Evolutionary conservation across 2,113 vertebrate species (phyloP).

Genomic region (Notarius quadriscutis): DNA sequence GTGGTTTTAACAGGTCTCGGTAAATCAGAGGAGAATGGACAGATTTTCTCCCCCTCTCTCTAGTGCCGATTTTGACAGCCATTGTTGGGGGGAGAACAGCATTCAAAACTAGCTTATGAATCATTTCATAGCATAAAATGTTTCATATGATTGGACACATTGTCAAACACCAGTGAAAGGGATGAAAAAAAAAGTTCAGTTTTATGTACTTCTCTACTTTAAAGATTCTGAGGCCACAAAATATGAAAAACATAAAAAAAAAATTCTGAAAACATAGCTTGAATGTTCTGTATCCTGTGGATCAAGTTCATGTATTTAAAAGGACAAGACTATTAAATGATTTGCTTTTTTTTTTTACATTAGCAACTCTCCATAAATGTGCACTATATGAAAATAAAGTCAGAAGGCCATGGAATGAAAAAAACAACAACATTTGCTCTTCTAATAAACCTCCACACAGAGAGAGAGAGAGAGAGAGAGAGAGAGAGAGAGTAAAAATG

Average conservation of each 20-base stretch:
- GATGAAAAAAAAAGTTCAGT: background rate
- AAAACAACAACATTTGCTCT: slow-evolving; percentile 14
- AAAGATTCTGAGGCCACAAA: background rate
- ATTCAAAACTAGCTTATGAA: slow-evolving; percentile 4
- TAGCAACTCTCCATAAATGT: slow-evolving; percentile 11
- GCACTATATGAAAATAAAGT: slow-evolving; percentile 20
- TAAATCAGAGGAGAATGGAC: slow-evolving; percentile 66
- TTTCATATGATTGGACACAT: background rate
- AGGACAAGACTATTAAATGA: background rate
- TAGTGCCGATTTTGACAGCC: slow-evolving; percentile 35
- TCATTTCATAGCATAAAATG: background rate
- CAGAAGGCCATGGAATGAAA: slow-evolving; percentile 21
- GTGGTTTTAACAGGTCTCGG: slow-evolving; percentile 62
- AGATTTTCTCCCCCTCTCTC: slow-evolving; percentile 62
- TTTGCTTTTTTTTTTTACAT: background rate
- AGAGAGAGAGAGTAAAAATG: background rate
- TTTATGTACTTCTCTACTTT: background rate
- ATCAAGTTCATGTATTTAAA: background rate
- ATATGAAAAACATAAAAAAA: background rate
- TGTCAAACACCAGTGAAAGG: background rate
- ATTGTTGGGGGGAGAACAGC: background rate
- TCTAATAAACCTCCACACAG: slow-evolving; percentile 1
- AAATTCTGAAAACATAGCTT: background rate
- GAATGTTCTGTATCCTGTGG: background rate
- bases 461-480: too few species aligned